Evolutionary conservation across 1,140 invertebrate species (phyloP).

Genomic region (Lordiphosa mommai): DNA sequence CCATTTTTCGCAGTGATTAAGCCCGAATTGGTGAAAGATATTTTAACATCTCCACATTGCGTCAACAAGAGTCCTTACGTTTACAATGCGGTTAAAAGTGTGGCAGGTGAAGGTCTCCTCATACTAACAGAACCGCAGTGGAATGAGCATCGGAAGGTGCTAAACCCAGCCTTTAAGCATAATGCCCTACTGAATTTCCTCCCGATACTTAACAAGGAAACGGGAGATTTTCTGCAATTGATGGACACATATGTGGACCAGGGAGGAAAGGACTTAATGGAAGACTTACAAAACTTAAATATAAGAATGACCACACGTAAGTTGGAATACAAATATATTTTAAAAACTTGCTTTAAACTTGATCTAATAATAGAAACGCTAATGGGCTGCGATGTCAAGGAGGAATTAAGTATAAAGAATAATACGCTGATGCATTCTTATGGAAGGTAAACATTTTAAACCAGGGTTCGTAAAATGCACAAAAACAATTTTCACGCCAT

Average conservation of each 20-base stretch:
- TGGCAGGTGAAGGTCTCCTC: too few species aligned
- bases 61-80: slow-evolving; percentile 15
- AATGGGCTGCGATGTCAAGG: slow-evolving; percentile 30
- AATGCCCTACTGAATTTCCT: slow-evolving; percentile 49
- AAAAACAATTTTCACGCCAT: too few species aligned
- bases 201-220: slow-evolving; percentile 48
- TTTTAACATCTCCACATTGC: slow-evolving; percentile 40
- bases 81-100: slow-evolving; percentile 21
- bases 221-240: slow-evolving; percentile 13
- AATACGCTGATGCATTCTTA: slow-evolving; percentile 22
- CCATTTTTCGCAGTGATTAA: slow-evolving; percentile 39
- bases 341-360: too few species aligned
- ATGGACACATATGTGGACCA: slow-evolving; percentile 19
- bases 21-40: slow-evolving; percentile 34
- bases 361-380: slow-evolving; percentile 25
- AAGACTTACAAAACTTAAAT: slow-evolving; percentile 30
- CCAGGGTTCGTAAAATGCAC: too few species aligned
- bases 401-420: slow-evolving; percentile 11
- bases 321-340: not conserved
- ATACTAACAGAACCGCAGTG: slow-evolving; percentile 29
- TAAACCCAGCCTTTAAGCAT: slow-evolving; percentile 49
- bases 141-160: slow-evolving; percentile 36
- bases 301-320: slow-evolving; percentile 38
- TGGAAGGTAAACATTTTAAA: too few species aligned
- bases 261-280: slow-evolving; percentile 21